These are phyloP conservation scores for Drosophila pseudoobscura DNA, from an alignment of 1,140 invertebrate genomes.

Conservation along the genomic window DNA sequence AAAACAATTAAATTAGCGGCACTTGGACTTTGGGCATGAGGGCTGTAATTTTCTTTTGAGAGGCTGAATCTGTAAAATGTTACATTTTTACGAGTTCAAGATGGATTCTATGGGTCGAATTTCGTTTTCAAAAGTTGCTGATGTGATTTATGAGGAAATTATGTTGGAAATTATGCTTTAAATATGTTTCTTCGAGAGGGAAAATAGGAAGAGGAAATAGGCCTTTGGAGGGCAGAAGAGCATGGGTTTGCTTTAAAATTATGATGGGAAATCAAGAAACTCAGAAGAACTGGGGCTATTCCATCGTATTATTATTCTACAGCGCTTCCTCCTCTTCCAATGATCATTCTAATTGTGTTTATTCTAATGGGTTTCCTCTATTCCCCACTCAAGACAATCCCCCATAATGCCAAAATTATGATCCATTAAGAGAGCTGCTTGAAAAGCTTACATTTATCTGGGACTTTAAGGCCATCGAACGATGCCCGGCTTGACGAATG, in stretches of 20 bases:
- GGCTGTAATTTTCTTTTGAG: neutral
- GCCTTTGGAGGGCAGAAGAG: too few relatives aligned
- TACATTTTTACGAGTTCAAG: slow-evolving; percentile 7
- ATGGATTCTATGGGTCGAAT: neutral
- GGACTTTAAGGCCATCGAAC: neutral
- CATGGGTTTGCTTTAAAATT: too few relatives aligned
- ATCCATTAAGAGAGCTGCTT: slow-evolving; percentile 25
- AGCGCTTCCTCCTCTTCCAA: neutral
- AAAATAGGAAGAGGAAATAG: too few relatives aligned
- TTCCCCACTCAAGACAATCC: neutral
- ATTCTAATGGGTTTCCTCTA: neutral
- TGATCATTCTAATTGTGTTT: slow-evolving; percentile 10
- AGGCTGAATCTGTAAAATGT: slow-evolving; percentile 10
- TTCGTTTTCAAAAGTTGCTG: neutral
- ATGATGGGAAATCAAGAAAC: too few relatives aligned
- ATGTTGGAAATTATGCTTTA: too few relatives aligned
- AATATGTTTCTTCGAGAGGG: too few relatives aligned
- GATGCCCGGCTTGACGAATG: slow-evolving; percentile 25
- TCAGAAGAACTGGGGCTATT: too few relatives aligned
- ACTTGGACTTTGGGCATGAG: neutral
- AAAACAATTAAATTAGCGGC: slow-evolving; percentile 53
- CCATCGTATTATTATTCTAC: too few relatives aligned
- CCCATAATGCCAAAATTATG: slow-evolving; percentile 1
- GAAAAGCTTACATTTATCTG: slow-evolving; percentile 29
- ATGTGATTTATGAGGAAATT: neutral